Base-by-base conservation (phyloP, 2,888 invertebrate species). In the Megaustenia siamemsis region DNA sequence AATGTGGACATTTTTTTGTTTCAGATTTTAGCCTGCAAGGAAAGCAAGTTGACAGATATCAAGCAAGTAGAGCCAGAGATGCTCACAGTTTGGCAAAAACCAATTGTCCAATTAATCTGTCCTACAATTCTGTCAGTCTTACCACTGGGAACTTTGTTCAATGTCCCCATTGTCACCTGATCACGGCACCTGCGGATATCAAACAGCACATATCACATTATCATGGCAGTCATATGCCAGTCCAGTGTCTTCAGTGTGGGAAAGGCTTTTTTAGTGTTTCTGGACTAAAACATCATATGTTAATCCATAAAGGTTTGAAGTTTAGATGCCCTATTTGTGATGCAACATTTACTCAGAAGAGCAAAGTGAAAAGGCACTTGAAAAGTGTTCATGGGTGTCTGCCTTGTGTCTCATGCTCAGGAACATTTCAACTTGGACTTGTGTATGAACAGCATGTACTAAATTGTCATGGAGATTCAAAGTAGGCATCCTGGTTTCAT, bases 131-230 rank as follows among this genome's bases (percentile, higher is more conserved):
- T 32, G 45, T 66, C 1, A 10, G 35, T 45, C 66, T 45, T 43
- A 43, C 43, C 8, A 71, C 43, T 35, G 21, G 32, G 43, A 66
- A 40, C 35, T 32, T 43, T 66, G 21, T 53, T 69, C 53, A 60
- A 24, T 84, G 83, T 32, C 71, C 78, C 8, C 43, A 78, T 21
- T 84, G 83, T 43, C 43, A 77, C 15, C 8, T 83, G 32, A 49
- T 60, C 45, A 63, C 76, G 1, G n/a, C 76, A 63, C 35, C 76
- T n/a, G n/a, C 43, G 32, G 63, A 28, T 35, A 73, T 85, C 53
- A 85, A 60, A 60, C 73, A 60, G 40, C 83, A 83, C 28, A 32
- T 83, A 8, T 76, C 76, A 5, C 24, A 40, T 18, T 28, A 6
- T n/a, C 76, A 76, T 76, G 66, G 76, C 4, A 18, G 66, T 6